These are phyloP conservation scores for Tragelaphus scriptus DNA, from an alignment of 2,113 vertebrate species.

Conservation along the genomic window DNA sequence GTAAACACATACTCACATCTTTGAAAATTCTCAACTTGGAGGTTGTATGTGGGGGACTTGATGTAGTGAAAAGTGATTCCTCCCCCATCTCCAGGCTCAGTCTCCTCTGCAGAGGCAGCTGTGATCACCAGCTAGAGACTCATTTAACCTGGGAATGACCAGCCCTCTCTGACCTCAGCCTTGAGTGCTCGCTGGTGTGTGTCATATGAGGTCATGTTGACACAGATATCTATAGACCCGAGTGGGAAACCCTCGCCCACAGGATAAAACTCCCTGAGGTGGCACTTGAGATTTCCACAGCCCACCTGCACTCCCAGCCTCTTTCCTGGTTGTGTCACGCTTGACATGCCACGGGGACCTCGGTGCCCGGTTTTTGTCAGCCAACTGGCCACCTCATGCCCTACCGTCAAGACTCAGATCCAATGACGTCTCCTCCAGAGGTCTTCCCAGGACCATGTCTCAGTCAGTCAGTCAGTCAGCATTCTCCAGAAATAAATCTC, in stretches of 20 bases:
- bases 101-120: not conserved
- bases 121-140: not conserved
- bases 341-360: not conserved
- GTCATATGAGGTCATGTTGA: no score
- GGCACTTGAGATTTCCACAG: not conserved
- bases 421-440: not conserved
- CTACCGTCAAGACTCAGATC: not conserved
- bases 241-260: not conserved
- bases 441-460: not conserved
- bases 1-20: not conserved
- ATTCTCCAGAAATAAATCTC: not conserved
- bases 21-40: not conserved
- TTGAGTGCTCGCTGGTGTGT: not conserved
- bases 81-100: not conserved
- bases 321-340: not conserved
- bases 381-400: not conserved
- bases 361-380: not conserved
- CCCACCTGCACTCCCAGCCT: not conserved
- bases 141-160: not conserved
- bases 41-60: not conserved
- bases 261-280: not conserved
- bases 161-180: not conserved
- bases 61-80: not conserved
- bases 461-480: not conserved
- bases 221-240: not conserved